Conservation (phyloP, 2,113 vertebrate species). For the Mastomys coucha region DNA sequence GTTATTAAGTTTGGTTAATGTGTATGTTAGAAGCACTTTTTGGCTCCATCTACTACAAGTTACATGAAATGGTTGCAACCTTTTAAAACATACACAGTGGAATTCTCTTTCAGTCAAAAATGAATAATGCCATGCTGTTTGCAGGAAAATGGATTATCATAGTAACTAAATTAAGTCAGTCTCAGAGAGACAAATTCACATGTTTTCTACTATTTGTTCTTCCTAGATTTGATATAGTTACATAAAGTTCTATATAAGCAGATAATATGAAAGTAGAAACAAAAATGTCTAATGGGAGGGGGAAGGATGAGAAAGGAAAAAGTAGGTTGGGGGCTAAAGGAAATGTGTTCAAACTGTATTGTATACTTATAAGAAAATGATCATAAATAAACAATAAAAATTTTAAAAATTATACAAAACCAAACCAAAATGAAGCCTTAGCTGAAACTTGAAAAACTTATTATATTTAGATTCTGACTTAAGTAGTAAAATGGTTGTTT, state of each 20-base stretch:
- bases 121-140: background rate
- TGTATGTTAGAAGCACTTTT: background rate
- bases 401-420: background rate
- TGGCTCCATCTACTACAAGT: background rate
- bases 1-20: background rate
- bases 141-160: background rate
- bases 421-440: background rate
- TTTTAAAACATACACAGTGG: slow-evolving; percentile 32
- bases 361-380: background rate
- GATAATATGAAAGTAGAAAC: background rate
- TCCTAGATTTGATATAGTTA: background rate
- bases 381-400: background rate
- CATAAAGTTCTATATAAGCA: background rate
- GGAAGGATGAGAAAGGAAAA: background rate
- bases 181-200: background rate
- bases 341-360: background rate
- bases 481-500: background rate
- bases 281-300: background rate
- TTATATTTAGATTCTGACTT: slow-evolving; percentile 20
- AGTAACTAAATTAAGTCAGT: background rate
- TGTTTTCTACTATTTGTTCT: background rate
- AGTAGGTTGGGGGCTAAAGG: background rate
- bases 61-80: background rate
- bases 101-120: background rate
- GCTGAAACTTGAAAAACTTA: slow-evolving; percentile 12